phyloP scores from a whole-genome alignment of 2,797 vertebrate genomes.

The Ara ararauna region DNA sequence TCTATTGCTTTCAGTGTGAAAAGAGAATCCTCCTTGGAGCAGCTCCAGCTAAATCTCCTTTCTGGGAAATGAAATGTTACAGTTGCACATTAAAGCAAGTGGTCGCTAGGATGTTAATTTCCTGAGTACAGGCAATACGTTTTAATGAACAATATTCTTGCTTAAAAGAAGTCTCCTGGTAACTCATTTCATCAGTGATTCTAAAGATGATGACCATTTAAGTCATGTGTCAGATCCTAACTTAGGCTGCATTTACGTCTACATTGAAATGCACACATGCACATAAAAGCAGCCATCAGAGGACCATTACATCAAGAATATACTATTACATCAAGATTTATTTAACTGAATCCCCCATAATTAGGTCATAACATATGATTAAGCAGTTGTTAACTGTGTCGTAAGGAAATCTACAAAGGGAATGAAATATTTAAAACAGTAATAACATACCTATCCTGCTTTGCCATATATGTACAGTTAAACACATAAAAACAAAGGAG shows the following conservation, averaged over 20 bases:
- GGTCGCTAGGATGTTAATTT: not conserved
- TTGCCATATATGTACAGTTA: conserved; percentile 53
- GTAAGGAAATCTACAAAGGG: conserved; percentile 50
- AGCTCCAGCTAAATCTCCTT: not conserved
- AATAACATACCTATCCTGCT: conserved; percentile 60
- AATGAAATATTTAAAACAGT: conserved; percentile 68
- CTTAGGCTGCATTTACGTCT: not conserved
- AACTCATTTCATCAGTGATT: not conserved
- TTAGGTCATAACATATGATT: conserved; percentile 57
- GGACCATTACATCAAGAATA: conserved; percentile 48
- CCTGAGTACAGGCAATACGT: not conserved
- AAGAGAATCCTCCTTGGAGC: not conserved
- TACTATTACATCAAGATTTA: conserved; percentile 50
- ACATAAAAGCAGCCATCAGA: conserved; percentile 40
- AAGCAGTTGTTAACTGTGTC: conserved; percentile 58
- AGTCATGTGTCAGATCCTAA: conserved; percentile 4
- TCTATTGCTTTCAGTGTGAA: not conserved
- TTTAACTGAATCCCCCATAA: conserved; percentile 54
- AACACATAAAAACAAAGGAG: conserved; percentile 67
- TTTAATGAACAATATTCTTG: not conserved
- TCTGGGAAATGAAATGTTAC: not conserved
- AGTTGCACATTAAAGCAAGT: not conserved
- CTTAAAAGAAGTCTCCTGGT: not conserved
- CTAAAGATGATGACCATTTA: not conserved
- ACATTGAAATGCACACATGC: conserved; percentile 29